phyloP scores from a whole-genome alignment of 2,888 invertebrate species.

The Platycheirus albimanus region DNA sequence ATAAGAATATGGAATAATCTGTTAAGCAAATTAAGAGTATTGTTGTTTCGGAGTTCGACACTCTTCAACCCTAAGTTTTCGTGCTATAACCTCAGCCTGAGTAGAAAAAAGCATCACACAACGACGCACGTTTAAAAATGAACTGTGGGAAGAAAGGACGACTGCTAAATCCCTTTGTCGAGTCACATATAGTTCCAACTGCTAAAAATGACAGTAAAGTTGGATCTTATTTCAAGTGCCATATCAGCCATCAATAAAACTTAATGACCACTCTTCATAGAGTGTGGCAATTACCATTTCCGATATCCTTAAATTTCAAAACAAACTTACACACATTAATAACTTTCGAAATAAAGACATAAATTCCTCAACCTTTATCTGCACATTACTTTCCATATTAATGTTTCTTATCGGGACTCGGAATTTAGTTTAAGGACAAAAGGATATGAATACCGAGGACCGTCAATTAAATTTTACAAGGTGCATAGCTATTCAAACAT shows the following conservation, averaged over 20 bases:
- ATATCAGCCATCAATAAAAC: not conserved
- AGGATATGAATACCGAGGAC: constrained; percentile 10
- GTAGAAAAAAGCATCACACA: no score
- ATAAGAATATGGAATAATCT: no score
- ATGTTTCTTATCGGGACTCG: not conserved
- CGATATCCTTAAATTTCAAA: not conserved
- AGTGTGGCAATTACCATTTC: not conserved
- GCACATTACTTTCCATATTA: not conserved
- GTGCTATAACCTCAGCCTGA: no score
- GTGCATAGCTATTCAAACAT: constrained; percentile 13
- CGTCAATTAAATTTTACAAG: constrained; percentile 31
- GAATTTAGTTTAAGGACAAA: constrained; percentile 3
- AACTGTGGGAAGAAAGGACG: no score
- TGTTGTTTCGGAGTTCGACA: no score
- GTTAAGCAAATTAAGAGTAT: no score
- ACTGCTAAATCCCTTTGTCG: no score
- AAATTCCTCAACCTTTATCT: constrained; percentile 17
- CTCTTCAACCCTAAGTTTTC: no score
- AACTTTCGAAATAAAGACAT: constrained; percentile 6
- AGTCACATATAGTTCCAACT: no score
- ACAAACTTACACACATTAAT: not conserved
- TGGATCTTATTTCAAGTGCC: no score
- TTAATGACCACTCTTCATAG: not conserved
- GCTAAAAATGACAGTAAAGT: no score
- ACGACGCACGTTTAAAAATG: no score